Percentiles rank a stretch among this genome's conserved stretches.
These are phyloP conservation scores for Poeciliopsis turrubarensis DNA, from an alignment of 2,113 vertebrate species.

Conservation along the genomic window DNA sequence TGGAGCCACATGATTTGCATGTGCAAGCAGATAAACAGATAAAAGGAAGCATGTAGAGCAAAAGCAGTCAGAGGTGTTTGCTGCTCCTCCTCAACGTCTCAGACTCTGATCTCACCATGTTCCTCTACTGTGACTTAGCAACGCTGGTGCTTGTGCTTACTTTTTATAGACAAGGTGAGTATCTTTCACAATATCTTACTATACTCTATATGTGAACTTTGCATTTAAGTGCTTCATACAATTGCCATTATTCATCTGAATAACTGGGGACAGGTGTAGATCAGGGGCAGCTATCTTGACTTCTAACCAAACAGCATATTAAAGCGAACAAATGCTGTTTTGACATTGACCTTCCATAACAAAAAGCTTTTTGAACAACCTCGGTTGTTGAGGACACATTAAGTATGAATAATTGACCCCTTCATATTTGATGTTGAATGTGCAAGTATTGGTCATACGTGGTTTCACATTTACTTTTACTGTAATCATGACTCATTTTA, in stretches of 20 bases:
- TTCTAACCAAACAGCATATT: neutral
- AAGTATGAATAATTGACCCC: neutral
- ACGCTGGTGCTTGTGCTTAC: slow-evolving; percentile 25
- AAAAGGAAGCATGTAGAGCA: slow-evolving; percentile 17
- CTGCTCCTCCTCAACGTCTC: slow-evolving; percentile 1
- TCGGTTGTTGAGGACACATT: neutral
- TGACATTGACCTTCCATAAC: neutral
- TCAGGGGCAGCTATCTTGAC: no score
- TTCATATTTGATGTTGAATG: neutral
- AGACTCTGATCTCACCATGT: slow-evolving; percentile 48
- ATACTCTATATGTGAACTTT: neutral
- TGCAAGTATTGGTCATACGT: neutral
- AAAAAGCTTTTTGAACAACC: neutral
- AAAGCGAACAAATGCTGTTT: neutral
- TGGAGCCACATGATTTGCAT: slow-evolving; percentile 21
- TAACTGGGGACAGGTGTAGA: no score
- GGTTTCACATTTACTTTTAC: neutral
- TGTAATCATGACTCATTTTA: neutral
- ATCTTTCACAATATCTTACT: neutral
- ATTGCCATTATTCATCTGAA: neutral
- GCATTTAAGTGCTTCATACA: neutral
- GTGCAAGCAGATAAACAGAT: neutral
- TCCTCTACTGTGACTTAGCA: neutral
- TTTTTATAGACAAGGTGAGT: slow-evolving; percentile 53
- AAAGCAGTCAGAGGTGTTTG: neutral